A percentile compares a stretch with the other conserved stretches of the same genome.
Evolutionary conservation across 2,888 invertebrate genomes (phyloP).

Genomic region (Caenorhabditis sp.): DNA sequence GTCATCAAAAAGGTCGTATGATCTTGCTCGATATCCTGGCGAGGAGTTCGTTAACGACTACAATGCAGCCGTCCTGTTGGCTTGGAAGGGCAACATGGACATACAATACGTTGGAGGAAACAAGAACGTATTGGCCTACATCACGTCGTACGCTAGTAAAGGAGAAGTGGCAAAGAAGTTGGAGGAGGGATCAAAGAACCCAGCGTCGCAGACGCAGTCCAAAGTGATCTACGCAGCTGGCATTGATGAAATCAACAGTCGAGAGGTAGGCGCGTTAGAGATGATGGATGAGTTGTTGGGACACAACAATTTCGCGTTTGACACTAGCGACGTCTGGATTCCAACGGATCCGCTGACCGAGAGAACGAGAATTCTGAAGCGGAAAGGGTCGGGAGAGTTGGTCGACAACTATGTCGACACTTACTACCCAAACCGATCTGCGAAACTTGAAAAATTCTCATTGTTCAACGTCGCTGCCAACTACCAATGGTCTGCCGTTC

Average conservation of each 20-base stretch:
- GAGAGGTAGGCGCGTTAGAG: slow-evolving; percentile 3
- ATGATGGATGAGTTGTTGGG: not conserved
- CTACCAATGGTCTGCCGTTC: too few relatives aligned
- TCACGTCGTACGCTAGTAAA: slow-evolving; percentile 12
- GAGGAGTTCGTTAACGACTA: slow-evolving; percentile 13
- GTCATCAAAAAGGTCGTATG: not conserved
- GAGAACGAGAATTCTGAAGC: too few relatives aligned
- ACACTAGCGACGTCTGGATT: slow-evolving; percentile 8
- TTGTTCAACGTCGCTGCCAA: too few relatives aligned
- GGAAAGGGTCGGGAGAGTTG: too few relatives aligned
- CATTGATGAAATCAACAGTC: slow-evolving; percentile 1
- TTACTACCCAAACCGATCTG: too few relatives aligned
- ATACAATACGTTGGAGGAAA: slow-evolving; percentile 3
- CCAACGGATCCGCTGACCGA: not conserved
- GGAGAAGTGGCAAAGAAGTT: slow-evolving; percentile 7
- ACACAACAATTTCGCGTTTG: not conserved
- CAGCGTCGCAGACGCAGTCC: not conserved
- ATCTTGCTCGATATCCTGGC: not conserved
- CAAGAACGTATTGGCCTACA: not conserved
- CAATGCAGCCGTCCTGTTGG: not conserved
- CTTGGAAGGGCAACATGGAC: slow-evolving; percentile 17
- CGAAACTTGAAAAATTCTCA: too few relatives aligned
- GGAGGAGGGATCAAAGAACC: not conserved
- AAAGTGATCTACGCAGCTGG: not conserved
- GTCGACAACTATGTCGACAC: too few relatives aligned